These are phyloP conservation scores for Tokudaia muenninki DNA, from an alignment of 2,797 vertebrate genomes.

Conservation along the genomic window DNA sequence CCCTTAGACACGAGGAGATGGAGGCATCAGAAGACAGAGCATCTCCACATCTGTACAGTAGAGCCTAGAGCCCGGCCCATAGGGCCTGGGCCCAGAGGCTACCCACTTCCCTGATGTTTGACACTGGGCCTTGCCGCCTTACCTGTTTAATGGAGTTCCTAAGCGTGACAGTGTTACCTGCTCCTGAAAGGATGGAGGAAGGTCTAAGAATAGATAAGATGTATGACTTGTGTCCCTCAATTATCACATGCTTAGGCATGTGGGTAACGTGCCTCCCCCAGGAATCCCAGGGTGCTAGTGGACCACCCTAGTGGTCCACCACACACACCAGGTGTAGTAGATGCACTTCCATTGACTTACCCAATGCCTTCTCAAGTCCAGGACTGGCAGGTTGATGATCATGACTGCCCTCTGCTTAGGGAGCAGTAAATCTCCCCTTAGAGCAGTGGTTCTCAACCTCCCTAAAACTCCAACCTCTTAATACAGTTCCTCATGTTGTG, in stretches of 20 bases:
- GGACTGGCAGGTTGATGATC: not conserved
- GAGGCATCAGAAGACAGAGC: not conserved
- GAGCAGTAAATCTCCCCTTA: not conserved
- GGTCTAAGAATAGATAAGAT: accelerated
- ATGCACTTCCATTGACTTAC: accelerated
- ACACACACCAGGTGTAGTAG: not conserved
- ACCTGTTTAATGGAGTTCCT: not conserved
- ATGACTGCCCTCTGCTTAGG: not conserved
- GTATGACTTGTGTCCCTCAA: not conserved
- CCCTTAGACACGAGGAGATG: not conserved
- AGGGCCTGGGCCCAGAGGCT: not conserved
- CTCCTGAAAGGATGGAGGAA: not conserved
- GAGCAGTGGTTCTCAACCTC: not conserved
- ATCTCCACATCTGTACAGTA: not conserved
- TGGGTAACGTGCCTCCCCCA: not conserved
- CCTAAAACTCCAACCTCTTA: not conserved
- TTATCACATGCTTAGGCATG: not conserved
- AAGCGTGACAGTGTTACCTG: not conserved
- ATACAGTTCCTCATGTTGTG: not conserved
- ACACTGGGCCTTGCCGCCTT: accelerated
- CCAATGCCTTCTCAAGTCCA: not conserved
- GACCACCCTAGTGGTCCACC: no score
- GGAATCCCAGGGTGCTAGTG: not conserved
- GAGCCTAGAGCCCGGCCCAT: not conserved
- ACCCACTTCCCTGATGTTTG: accelerated